phyloP scores from a whole-genome alignment of 2,888 invertebrate species.

The Prosapia bicincta region DNA sequence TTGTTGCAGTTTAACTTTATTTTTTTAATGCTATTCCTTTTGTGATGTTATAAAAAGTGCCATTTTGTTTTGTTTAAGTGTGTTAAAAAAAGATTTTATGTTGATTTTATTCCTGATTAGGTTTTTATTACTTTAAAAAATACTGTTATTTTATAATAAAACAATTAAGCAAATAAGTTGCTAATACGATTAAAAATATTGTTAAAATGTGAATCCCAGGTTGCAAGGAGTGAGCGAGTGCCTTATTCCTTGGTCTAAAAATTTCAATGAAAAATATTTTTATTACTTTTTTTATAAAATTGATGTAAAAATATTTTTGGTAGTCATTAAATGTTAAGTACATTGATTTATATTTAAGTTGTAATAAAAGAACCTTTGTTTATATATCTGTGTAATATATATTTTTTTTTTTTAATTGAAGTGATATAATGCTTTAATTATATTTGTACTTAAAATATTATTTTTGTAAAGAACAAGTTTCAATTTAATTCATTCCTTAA shows the following conservation, averaged over 20 bases:
- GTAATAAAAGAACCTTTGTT: slow-evolving; percentile 5
- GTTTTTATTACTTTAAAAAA: background rate
- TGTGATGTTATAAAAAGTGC: background rate
- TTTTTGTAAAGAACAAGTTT: background rate
- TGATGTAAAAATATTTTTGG: slow-evolving; percentile 8
- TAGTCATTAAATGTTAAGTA: background rate
- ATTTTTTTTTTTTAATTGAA: background rate
- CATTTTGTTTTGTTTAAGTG: background rate
- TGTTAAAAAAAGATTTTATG: background rate
- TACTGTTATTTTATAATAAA: no score
- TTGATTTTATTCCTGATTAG: background rate
- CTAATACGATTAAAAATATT: background rate
- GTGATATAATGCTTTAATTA: slow-evolving; percentile 19
- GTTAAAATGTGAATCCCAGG: background rate
- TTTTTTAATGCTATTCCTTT: background rate
- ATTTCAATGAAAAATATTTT: slow-evolving; percentile 12
- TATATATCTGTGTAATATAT: background rate
- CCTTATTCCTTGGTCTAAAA: slow-evolving; percentile 14
- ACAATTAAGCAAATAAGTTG: no score
- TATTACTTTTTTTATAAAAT: slow-evolving; percentile 15
- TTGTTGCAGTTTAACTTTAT: background rate
- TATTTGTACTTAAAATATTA: slow-evolving; percentile 21
- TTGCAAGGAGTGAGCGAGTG: slow-evolving; percentile 2
- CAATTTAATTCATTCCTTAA: background rate
- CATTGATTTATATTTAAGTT: slow-evolving; percentile 15